These are phyloP conservation scores for Verasper variegatus DNA, from an alignment of 2,113 vertebrate genomes.

Conservation along the genomic window DNA sequence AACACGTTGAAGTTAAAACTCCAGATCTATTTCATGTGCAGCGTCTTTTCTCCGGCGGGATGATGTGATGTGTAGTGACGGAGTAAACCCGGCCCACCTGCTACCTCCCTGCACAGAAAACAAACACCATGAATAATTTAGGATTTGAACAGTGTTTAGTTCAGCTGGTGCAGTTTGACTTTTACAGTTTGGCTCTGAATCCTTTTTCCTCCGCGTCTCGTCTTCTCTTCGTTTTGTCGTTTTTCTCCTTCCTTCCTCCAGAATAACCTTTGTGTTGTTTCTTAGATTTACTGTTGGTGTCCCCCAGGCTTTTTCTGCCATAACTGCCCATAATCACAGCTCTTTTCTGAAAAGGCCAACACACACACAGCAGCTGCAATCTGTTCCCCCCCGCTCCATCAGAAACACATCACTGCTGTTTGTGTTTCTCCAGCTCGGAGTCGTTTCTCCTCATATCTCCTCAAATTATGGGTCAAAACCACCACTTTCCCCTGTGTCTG, in stretches of 20 bases:
- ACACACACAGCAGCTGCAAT: not conserved
- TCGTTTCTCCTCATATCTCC: conserved; percentile 46
- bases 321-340: conserved; percentile 60
- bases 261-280: conserved; percentile 25
- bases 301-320: conserved; percentile 37
- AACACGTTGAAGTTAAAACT: no score
- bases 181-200: conserved; percentile 27
- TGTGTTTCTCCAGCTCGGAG: conserved; percentile 4
- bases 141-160: conserved; percentile 32
- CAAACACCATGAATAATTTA: conserved; percentile 64
- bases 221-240: not conserved
- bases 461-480: conserved; percentile 50
- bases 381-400: not conserved
- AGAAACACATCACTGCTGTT: conserved; percentile 39
- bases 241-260: not conserved
- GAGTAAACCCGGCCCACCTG: conserved; percentile 33
- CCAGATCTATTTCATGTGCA: no score
- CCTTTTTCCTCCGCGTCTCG: not conserved
- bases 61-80: conserved; percentile 44
- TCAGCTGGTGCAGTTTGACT: conserved; percentile 53
- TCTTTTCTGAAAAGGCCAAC: conserved; percentile 55
- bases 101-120: conserved; percentile 38
- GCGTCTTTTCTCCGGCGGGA: not conserved
- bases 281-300: conserved; percentile 27
- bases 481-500: conserved; percentile 1